Evolutionary conservation across 2,113 vertebrate species (phyloP).

Genomic region (Micronisus gabar): DNA sequence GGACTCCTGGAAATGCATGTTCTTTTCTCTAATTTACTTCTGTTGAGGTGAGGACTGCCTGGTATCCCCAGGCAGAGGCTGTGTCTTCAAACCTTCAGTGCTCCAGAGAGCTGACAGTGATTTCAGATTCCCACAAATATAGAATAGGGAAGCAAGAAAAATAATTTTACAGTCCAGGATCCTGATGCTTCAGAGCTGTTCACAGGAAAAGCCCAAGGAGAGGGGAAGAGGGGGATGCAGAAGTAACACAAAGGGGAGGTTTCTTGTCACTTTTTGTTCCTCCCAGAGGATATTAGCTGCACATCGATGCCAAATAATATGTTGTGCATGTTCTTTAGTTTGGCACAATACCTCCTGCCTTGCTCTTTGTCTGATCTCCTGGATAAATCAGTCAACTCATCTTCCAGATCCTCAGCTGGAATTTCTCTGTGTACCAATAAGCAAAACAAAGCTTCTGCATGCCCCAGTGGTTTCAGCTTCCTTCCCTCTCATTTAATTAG

Average conservation of each 20-base stretch:
- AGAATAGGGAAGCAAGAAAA: not conserved
- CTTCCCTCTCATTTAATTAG: constrained; percentile 3
- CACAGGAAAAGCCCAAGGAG: not conserved
- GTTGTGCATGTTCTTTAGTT: not conserved
- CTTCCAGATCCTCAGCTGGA: not conserved
- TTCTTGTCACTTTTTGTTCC: not conserved
- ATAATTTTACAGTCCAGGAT: not conserved
- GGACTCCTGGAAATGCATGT: not conserved
- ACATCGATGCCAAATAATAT: not conserved
- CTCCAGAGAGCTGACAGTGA: not conserved
- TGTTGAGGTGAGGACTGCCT: not conserved
- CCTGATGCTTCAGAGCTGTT: not conserved
- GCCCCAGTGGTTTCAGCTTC: not conserved
- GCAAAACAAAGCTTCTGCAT: not conserved
- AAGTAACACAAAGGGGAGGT: not conserved
- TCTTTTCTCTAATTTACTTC: not conserved
- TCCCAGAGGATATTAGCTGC: not conserved
- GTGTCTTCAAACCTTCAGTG: not conserved
- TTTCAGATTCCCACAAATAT: not conserved
- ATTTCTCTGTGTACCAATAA: not conserved
- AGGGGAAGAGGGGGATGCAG: not conserved
- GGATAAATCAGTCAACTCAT: not conserved
- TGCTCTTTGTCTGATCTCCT: not conserved
- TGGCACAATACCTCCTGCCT: not conserved
- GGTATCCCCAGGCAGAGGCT: not conserved